phyloP scores from a whole-genome alignment of 2,888 invertebrate species.

The Cecidostiba fungosa region DNA sequence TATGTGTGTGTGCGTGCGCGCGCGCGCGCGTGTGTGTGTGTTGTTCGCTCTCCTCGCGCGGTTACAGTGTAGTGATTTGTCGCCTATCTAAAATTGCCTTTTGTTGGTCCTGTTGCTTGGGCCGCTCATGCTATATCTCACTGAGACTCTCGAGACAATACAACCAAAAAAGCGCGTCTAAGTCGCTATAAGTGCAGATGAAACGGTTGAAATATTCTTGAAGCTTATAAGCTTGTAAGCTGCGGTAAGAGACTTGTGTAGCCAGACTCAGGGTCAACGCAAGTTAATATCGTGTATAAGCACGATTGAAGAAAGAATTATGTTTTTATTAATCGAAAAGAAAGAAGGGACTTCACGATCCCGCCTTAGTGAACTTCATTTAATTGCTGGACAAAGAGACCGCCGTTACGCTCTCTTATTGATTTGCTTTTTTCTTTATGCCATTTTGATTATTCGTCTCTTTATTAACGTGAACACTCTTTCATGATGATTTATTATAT shows the following conservation, averaged over 20 bases:
- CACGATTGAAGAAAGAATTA: slow-evolving; percentile 33
- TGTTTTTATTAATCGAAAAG: slow-evolving; percentile 31
- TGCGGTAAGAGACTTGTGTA: neutral
- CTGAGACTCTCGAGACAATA: no score
- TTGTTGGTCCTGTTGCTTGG: no score
- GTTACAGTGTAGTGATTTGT: no score
- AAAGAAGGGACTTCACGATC: slow-evolving; percentile 20
- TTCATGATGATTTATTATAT: slow-evolving; percentile 26
- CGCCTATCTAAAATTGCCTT: no score
- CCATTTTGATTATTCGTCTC: slow-evolving; percentile 1
- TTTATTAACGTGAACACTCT: slow-evolving; percentile 33
- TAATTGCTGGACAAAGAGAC: slow-evolving; percentile 16
- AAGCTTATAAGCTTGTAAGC: neutral
- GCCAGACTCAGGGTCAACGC: slow-evolving; percentile 6
- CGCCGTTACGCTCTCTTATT: neutral
- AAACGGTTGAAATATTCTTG: neutral
- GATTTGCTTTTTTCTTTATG: slow-evolving; percentile 30
- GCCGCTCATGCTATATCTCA: no score
- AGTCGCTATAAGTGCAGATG: neutral
- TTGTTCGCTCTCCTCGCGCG: no score
- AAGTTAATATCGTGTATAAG: slow-evolving; percentile 4
- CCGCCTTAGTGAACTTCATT: slow-evolving; percentile 28
- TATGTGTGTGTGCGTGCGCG: no score
- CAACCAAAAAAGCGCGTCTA: no score
- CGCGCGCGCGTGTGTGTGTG: no score